Conservation (phyloP, 1,140 invertebrate species). For the Drosophila mauritiana region DNA sequence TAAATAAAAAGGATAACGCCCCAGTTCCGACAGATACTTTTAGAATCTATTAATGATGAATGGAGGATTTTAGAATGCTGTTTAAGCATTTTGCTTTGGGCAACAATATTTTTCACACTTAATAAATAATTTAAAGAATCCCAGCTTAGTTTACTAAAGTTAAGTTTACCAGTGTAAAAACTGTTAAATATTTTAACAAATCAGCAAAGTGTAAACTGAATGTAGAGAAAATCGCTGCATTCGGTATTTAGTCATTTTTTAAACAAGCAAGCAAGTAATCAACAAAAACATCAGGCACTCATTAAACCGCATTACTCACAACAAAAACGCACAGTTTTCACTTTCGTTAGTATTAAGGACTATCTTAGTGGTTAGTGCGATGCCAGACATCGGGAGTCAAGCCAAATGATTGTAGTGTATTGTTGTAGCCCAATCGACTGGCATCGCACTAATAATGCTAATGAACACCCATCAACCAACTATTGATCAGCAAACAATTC, state of each 20-base stretch:
- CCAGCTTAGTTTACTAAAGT: no score
- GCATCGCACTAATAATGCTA: conserved; percentile 31
- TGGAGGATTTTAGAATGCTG: no score
- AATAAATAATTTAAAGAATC: no score
- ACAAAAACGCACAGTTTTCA: background rate
- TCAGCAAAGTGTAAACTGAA: no score
- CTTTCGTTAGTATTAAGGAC: conserved; percentile 4
- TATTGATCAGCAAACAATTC: conserved; percentile 86
- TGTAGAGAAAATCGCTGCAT: no score
- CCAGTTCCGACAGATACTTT: background rate
- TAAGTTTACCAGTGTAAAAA: background rate
- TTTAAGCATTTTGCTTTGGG: no score
- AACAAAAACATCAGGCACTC: no score
- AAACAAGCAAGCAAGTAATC: no score
- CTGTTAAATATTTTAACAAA: no score
- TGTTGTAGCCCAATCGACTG: conserved; percentile 7
- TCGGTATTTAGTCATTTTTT: no score
- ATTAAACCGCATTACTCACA: conserved; percentile 5
- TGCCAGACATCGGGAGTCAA: background rate
- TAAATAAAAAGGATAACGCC: conserved; percentile 1
- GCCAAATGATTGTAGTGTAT: background rate
- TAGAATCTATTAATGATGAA: no score
- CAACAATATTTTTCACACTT: no score
- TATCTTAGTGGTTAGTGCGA: conserved; percentile 23
- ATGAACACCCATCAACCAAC: conserved; percentile 84